Evolutionary conservation across 2,888 invertebrate species (phyloP).

Genomic region (Gasteruption jaculator): DNA sequence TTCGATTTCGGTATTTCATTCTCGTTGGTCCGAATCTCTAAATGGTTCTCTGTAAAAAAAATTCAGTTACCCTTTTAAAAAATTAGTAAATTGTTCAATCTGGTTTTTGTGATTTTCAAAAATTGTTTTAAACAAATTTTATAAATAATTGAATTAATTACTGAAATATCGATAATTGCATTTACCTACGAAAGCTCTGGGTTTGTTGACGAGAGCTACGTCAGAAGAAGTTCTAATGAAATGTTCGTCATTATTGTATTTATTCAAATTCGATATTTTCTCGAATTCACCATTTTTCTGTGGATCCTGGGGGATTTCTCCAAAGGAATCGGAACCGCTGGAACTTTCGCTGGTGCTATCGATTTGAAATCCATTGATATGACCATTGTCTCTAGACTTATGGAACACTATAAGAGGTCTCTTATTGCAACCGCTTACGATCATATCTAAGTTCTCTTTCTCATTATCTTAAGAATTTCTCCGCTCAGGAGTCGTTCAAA

Average conservation of each 20-base stretch:
- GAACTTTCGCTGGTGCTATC: conserved; percentile 15
- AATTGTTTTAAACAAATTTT: too few relatives aligned
- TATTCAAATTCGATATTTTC: conserved; percentile 12
- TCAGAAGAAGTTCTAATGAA: neutral
- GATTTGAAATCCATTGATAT: conserved; percentile 10
- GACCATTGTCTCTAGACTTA: conserved; percentile 16
- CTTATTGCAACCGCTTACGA: conserved; percentile 27
- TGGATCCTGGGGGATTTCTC: conserved; percentile 7
- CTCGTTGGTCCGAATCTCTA: conserved; percentile 17
- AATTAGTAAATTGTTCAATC: too few relatives aligned
- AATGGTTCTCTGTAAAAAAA: conserved; percentile 2
- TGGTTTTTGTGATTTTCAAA: too few relatives aligned
- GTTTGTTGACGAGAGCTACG: too few relatives aligned
- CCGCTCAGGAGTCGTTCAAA: too few relatives aligned
- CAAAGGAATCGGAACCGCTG: conserved; percentile 17
- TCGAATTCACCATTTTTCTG: conserved; percentile 12
- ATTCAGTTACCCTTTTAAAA: conserved; percentile 4
- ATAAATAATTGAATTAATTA: too few relatives aligned
- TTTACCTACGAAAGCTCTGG: too few relatives aligned
- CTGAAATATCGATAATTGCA: too few relatives aligned
- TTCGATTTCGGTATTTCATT: conserved; percentile 20
- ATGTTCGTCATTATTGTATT: neutral
- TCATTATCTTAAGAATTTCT: too few relatives aligned
- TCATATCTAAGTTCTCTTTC: too few relatives aligned
- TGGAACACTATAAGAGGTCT: conserved; percentile 20